Evolutionary conservation across 2,888 invertebrate genomes (phyloP).

Genomic region (Thelaira solivaga): DNA sequence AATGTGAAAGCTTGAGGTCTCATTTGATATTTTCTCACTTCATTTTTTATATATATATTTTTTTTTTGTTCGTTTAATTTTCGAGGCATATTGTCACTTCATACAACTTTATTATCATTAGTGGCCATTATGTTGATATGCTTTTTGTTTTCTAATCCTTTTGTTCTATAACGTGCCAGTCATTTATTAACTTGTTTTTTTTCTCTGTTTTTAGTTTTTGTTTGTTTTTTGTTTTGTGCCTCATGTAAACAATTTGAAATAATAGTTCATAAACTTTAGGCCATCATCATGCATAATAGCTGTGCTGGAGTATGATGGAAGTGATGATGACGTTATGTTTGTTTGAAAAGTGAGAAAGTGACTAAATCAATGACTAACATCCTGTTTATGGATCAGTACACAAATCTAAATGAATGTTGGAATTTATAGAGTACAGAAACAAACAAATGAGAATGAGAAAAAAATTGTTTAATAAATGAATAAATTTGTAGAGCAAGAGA

Average conservation of each 20-base stretch:
- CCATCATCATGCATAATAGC: slow-evolving; percentile 30
- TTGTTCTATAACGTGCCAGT: slow-evolving; percentile 17
- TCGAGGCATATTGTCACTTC: slow-evolving; percentile 27
- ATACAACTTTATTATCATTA: slow-evolving; percentile 37
- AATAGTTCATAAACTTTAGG: slow-evolving; percentile 40
- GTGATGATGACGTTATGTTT: slow-evolving; percentile 16
- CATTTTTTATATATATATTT: neutral
- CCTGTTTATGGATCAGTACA: slow-evolving; percentile 62
- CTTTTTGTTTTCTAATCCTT: slow-evolving; percentile 30
- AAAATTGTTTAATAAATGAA: slow-evolving; percentile 17
- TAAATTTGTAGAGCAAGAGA: slow-evolving; percentile 3
- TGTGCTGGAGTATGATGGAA: neutral
- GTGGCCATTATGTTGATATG: slow-evolving; percentile 32
- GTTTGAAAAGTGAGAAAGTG: slow-evolving; percentile 55
- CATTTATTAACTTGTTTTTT: neutral
- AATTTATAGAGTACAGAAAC: slow-evolving; percentile 17
- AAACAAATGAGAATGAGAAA: neutral
- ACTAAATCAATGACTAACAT: slow-evolving; percentile 62
- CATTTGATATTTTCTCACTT: neutral
- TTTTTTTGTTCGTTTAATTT: neutral
- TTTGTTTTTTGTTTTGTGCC: neutral
- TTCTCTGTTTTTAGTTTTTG: no score
- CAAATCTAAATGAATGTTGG: slow-evolving; percentile 55
- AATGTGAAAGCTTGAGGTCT: neutral
- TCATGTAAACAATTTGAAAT: slow-evolving; percentile 21